Conservation (phyloP, 2,888 invertebrate species). For the Stenichneumon culpator region DNA sequence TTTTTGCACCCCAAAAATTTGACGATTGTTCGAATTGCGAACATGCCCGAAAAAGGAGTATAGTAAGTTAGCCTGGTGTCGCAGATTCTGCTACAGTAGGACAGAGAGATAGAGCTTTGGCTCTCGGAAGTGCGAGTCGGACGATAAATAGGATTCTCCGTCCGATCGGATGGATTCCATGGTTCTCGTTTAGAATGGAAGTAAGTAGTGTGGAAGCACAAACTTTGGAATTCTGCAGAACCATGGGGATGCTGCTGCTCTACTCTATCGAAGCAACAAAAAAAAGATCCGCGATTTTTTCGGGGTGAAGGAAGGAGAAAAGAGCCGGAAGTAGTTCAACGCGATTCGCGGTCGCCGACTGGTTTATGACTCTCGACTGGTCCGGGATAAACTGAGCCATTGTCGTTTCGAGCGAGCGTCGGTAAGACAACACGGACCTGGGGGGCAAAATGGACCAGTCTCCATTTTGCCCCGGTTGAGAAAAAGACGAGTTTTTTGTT, state of each 20-base stretch:
- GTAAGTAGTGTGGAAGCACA: constrained; percentile 54
- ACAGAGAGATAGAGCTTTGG: not conserved
- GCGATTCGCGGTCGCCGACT: constrained; percentile 4
- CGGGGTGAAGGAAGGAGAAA: not conserved
- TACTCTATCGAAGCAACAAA: not conserved
- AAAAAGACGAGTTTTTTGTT: too few species aligned
- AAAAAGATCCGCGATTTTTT: not conserved
- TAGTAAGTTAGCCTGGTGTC: not conserved
- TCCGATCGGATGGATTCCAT: not conserved
- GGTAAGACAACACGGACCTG: not conserved
- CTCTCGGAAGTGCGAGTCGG: constrained; percentile 30
- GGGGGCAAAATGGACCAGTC: not conserved
- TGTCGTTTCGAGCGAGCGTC: not conserved
- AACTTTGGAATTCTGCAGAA: constrained; percentile 40
- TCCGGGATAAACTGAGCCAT: not conserved
- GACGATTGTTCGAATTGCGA: not conserved
- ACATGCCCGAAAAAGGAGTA: not conserved
- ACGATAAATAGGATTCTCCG: not conserved
- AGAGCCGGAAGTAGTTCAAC: not conserved
- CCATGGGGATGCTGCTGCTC: not conserved
- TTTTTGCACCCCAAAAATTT: not conserved
- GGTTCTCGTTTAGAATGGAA: not conserved
- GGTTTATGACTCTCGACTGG: constrained; percentile 30
- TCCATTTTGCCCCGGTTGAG: not conserved
- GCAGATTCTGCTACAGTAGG: not conserved